Evolutionary conservation across 1,140 invertebrate species (phyloP).

Genomic region (Melipona quadrifasciata): DNA sequence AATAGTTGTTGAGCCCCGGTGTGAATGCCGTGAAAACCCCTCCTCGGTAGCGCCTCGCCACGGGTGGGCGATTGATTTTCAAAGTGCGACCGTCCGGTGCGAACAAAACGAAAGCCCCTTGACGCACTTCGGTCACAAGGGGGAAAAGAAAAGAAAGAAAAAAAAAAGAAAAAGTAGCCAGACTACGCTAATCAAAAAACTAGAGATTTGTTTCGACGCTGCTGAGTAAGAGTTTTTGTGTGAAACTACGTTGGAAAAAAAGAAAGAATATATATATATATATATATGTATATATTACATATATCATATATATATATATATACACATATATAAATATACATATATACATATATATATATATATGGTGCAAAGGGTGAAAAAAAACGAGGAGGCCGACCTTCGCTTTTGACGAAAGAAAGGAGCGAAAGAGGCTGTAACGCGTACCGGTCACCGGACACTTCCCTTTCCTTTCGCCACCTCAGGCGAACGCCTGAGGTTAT

Average conservation of each 20-base stretch:
- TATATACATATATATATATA: slow-evolving; percentile 9
- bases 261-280: slow-evolving; percentile 3
- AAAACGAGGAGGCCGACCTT: slow-evolving; percentile 53
- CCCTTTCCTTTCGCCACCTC: slow-evolving; percentile 43
- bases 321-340: neutral
- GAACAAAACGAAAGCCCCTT: slow-evolving; percentile 34
- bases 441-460: slow-evolving; percentile 50
- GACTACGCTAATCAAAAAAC: slow-evolving; percentile 26
- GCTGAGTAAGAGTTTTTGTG: slow-evolving; percentile 47
- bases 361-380: slow-evolving; percentile 55
- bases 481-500: slow-evolving; percentile 24
- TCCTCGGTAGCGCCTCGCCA: slow-evolving; percentile 33
- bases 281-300: neutral
- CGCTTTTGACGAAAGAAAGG: slow-evolving; percentile 51
- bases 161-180: slow-evolving; percentile 10
- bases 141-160: no score
- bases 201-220: slow-evolving; percentile 39
- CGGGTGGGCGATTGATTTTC: slow-evolving; percentile 65
- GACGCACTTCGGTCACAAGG: slow-evolving; percentile 39
- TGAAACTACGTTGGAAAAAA: slow-evolving; percentile 43
- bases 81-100: slow-evolving; percentile 49
- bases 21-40: slow-evolving; percentile 47
- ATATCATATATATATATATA: neutral
- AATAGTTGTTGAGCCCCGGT: slow-evolving; percentile 38
- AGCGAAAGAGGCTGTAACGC: slow-evolving; percentile 52